phyloP scores from a whole-genome alignment of 2,113 vertebrate species.

The Corapipo altera region DNA sequence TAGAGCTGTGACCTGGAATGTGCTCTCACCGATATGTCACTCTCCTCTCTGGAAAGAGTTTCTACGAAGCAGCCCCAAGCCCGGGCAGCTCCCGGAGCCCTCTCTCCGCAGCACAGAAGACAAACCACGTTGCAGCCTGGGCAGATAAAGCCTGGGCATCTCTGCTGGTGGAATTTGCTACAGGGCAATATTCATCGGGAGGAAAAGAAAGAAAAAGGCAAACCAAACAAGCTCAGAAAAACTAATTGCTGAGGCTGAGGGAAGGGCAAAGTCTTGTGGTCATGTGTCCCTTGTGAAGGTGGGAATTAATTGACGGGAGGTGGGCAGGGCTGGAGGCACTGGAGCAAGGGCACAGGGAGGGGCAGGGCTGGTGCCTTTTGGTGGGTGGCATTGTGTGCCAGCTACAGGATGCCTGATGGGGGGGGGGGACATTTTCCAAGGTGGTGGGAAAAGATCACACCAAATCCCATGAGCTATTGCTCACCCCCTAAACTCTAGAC shows the following conservation, averaged over 20 bases:
- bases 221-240: background rate
- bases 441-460: background rate
- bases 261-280: background rate
- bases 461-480: fast-evolving
- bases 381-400: no score
- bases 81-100: background rate
- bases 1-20: background rate
- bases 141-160: background rate
- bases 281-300: background rate
- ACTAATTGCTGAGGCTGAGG: background rate
- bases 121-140: background rate
- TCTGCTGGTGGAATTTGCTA: background rate
- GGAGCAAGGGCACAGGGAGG: fast-evolving
- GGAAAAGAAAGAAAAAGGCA: background rate
- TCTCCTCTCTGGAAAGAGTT: background rate
- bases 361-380: background rate
- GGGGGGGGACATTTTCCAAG: background rate
- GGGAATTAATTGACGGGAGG: background rate
- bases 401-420: fast-evolving
- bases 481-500: background rate
- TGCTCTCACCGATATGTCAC: background rate
- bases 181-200: background rate
- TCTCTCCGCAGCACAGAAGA: background rate
- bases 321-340: background rate
- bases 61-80: background rate